A percentile compares a stretch with the other conserved stretches of the same genome.
These are phyloP conservation scores for Cyclura pinguis DNA, from an alignment of 2,797 vertebrate species.

Conservation along the genomic window DNA sequence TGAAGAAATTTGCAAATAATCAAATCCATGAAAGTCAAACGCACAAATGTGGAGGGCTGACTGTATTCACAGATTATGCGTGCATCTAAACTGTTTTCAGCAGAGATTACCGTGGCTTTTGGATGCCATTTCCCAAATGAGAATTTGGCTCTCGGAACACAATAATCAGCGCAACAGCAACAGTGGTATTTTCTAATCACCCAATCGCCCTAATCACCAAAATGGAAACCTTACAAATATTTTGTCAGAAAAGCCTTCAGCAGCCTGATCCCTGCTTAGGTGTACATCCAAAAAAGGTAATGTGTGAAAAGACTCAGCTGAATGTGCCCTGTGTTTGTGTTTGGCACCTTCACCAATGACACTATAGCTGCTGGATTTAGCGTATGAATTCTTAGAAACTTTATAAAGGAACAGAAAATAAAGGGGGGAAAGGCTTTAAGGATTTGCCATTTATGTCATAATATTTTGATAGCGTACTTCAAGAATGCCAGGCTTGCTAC, in stretches of 20 bases:
- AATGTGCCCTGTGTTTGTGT: background rate
- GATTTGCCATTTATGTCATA: background rate
- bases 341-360: background rate
- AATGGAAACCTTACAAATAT: too few species aligned
- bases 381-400: conserved; percentile 39
- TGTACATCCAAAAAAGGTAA: background rate
- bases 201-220: too few species aligned
- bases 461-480: conserved; percentile 20
- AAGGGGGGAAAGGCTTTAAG: background rate
- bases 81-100: too few species aligned
- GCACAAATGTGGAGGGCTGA: too few species aligned
- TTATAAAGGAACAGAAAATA: background rate
- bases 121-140: too few species aligned
- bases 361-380: conserved; percentile 4
- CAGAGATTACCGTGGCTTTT: too few species aligned
- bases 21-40: too few species aligned
- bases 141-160: too few species aligned
- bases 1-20: too few species aligned
- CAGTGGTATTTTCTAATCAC: too few species aligned
- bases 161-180: background rate
- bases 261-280: background rate
- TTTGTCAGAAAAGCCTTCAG: too few species aligned
- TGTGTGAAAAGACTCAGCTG: background rate
- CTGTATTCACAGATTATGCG: too few species aligned
- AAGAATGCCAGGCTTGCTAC: background rate